Evolutionary conservation across 2,113 vertebrate genomes (phyloP).

Genomic region (Triplophysa tibetana): DNA sequence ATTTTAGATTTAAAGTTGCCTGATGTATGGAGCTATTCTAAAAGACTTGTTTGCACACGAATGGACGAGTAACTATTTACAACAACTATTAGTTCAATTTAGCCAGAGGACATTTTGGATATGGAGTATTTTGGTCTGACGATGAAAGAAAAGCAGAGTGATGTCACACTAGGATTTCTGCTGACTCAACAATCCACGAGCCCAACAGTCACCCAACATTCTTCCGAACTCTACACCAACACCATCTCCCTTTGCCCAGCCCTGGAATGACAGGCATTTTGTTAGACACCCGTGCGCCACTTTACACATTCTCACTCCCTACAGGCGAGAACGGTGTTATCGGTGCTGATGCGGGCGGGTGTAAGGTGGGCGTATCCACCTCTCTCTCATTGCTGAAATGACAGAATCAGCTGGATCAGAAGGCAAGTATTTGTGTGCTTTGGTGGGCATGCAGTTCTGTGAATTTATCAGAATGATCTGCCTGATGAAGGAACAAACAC

Average conservation of each 20-base stretch:
- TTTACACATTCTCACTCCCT: slow-evolving; percentile 72
- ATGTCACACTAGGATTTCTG: neutral
- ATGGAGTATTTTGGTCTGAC: neutral
- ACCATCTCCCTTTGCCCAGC: slow-evolving; percentile 45
- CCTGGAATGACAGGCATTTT: slow-evolving; percentile 73
- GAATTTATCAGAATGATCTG: slow-evolving; percentile 66
- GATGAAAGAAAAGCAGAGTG: neutral
- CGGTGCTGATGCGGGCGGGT: slow-evolving; percentile 33
- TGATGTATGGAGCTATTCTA: neutral
- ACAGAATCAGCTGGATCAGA: slow-evolving; percentile 13
- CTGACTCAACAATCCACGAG: slow-evolving; percentile 22
- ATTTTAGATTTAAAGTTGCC: no score
- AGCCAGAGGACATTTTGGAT: neutral
- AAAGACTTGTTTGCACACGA: neutral
- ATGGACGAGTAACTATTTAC: neutral
- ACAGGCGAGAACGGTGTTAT: slow-evolving; percentile 63
- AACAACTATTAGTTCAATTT: no score
- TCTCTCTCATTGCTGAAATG: slow-evolving; percentile 32
- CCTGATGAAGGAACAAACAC: slow-evolving; percentile 51
- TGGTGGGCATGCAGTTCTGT: slow-evolving; percentile 42
- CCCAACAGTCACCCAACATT: slow-evolving; percentile 12
- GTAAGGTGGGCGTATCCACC: slow-evolving; percentile 54
- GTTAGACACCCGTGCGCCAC: slow-evolving; percentile 68
- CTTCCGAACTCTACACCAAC: slow-evolving; percentile 45
- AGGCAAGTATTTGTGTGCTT: slow-evolving; percentile 16